Conservation (phyloP, 1,140 invertebrate genomes). For the Pinna nobilis region DNA sequence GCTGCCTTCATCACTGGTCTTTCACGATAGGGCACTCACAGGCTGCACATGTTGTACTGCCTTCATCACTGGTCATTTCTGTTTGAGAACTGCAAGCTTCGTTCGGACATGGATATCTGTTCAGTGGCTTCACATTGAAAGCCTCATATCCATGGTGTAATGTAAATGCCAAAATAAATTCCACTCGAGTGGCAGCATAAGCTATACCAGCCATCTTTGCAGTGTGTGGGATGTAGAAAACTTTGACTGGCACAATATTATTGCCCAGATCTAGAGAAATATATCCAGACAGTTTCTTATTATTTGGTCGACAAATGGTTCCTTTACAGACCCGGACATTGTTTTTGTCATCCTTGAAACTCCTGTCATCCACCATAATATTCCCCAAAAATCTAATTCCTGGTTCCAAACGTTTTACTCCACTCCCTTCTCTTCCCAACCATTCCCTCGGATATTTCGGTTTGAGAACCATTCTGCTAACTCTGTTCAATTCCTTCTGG, state of each 20-base stretch:
- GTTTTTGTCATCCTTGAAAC: not conserved
- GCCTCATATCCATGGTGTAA: conserved; percentile 52
- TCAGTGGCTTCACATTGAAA: conserved; percentile 41
- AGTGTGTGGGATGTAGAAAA: conserved; percentile 43
- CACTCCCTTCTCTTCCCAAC: conserved; percentile 30
- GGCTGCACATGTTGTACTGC: too few species aligned
- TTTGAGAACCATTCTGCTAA: conserved; percentile 20
- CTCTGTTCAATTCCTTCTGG: conserved; percentile 29
- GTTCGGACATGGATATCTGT: conserved; percentile 2
- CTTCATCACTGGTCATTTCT: too few species aligned
- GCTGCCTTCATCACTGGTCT: too few species aligned
- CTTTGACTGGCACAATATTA: conserved; percentile 35
- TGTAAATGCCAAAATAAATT: conserved; percentile 52
- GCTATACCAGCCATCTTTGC: conserved; percentile 23
- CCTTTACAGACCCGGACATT: conserved; percentile 40
- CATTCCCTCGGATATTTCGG: conserved; percentile 44
- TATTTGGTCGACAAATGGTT: conserved; percentile 47
- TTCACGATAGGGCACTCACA: too few species aligned
- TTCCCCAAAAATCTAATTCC: conserved; percentile 32
- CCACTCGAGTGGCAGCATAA: conserved; percentile 41
- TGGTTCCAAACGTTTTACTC: conserved; percentile 33
- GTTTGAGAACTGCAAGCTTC: too few species aligned
- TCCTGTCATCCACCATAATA: conserved; percentile 13
- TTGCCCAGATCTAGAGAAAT: conserved; percentile 43
- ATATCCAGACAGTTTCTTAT: conserved; percentile 40